phyloP scores from a whole-genome alignment of 2,888 invertebrate species.

The Myopa testacea region DNA sequence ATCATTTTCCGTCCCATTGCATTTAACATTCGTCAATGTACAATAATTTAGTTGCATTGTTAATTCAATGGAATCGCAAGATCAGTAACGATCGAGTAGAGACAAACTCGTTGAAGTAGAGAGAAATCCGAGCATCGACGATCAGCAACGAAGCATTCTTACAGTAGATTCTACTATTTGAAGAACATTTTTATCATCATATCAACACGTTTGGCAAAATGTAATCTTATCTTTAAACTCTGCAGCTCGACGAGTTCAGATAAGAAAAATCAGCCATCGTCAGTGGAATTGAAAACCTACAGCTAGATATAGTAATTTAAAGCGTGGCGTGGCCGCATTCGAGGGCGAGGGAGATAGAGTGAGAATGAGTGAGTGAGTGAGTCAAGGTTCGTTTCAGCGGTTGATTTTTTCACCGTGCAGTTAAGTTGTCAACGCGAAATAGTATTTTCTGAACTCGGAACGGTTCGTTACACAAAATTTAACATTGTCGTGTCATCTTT shows the following conservation, averaged over 20 bases:
- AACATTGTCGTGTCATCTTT: neutral
- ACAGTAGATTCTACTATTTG: no score
- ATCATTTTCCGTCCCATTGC: no score
- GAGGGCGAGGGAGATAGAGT: no score
- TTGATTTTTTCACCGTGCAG: neutral
- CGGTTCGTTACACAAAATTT: neutral
- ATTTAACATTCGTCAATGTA: no score
- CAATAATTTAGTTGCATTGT: no score
- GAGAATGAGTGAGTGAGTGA: neutral
- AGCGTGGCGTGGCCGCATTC: neutral
- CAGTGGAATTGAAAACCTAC: conserved; percentile 10
- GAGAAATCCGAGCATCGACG: no score
- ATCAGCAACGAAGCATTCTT: no score
- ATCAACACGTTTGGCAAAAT: conserved; percentile 23
- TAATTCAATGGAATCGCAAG: no score
- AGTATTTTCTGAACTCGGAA: neutral
- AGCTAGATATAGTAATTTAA: conserved; percentile 6
- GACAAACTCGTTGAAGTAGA: no score
- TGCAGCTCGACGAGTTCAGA: conserved; percentile 17
- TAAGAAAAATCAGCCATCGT: conserved; percentile 20
- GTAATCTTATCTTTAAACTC: conserved; percentile 39
- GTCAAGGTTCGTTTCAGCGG: conserved; percentile 9
- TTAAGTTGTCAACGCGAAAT: conserved; percentile 4
- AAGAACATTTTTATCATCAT: conserved; percentile 7
- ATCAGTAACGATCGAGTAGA: no score